Conservation (phyloP, 2,888 invertebrate genomes). For the Epinotia nisella region DNA sequence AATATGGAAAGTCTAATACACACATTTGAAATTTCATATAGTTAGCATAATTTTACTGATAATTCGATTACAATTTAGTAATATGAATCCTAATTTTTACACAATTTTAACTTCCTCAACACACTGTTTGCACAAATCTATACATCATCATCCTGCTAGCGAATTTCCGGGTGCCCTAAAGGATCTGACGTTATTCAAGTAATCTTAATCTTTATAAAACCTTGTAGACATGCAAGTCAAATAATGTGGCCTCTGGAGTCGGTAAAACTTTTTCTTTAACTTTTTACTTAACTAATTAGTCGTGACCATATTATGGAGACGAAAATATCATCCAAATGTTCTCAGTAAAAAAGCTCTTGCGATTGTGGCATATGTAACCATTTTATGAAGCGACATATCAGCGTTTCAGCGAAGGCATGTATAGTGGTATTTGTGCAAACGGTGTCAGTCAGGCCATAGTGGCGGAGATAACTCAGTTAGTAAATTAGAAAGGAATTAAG, state of each 20-base stretch:
- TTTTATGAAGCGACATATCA: too few relatives aligned
- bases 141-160: not conserved
- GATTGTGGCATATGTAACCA: too few relatives aligned
- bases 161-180: too few relatives aligned
- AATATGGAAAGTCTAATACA: not conserved
- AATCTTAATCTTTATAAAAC: too few relatives aligned
- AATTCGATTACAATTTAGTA: slow-evolving; percentile 28
- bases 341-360: too few relatives aligned
- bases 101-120: not conserved
- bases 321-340: too few relatives aligned
- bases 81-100: slow-evolving; percentile 36
- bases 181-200: too few relatives aligned
- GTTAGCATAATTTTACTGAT: slow-evolving; percentile 21
- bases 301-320: too few relatives aligned
- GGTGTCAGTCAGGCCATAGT: not conserved
- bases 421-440: slow-evolving; percentile 19
- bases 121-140: slow-evolving; percentile 29
- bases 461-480: slow-evolving; percentile 8
- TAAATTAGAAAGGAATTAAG: slow-evolving; percentile 52
- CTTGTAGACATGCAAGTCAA: too few relatives aligned
- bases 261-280: too few relatives aligned
- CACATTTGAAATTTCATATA: not conserved
- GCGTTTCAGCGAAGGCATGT: not conserved
- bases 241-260: too few relatives aligned
- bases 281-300: too few relatives aligned